Base-by-base conservation (phyloP, 2,797 vertebrate species). In the Sparus aurata region DNA sequence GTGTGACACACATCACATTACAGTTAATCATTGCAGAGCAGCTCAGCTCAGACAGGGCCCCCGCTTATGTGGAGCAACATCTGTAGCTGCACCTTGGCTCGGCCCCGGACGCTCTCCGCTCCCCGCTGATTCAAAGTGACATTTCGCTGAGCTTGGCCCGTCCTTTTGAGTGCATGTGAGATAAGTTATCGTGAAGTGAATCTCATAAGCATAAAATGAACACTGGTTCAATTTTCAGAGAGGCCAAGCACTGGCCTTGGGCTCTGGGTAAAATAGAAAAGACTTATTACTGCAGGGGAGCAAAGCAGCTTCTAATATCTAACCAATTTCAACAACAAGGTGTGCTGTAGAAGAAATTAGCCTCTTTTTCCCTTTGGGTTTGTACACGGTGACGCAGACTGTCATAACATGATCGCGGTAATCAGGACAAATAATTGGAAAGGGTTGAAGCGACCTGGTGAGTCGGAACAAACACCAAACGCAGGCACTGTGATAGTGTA, bases 141-240 rank as follows among this genome's bases (percentile, higher is more conserved):
- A 85, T 75, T 83, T 79, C 88, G 86, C 89, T 91, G 87, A 91
- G 82, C 88, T 87, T 77, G 47, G 20, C 70, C 34, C 20, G 54
- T 82, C 77, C 55, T 52, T 73, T 52, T 71, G 78, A 73, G 69
- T 15, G 10, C 71, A 20, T 9, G 75, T 3, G 57, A 79, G 73
- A 79, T 78, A 77, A 73, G 74, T 69, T 79, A 75, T 73, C 64
- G 49, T 53, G 66, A 80, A 73, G 80, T 72, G 71, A 43, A 61
- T 84, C 85, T 87, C 54, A 77, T 81, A 59, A 79, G 80, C 74
- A 81, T 70, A 69, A 82, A 85, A 81, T 23, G 62, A 62, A 72
- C 30, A 18, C 30, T 9, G 59, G 50, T 77, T 72, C 13, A 41
- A 61, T 79, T 75, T 66, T 72, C 59, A 12, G 65, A 68, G 50